A percentile compares a stretch with the other conserved stretches of the same genome.
Conservation (phyloP, 2,113 vertebrate genomes). For the Atlantisia rogersi region DNA sequence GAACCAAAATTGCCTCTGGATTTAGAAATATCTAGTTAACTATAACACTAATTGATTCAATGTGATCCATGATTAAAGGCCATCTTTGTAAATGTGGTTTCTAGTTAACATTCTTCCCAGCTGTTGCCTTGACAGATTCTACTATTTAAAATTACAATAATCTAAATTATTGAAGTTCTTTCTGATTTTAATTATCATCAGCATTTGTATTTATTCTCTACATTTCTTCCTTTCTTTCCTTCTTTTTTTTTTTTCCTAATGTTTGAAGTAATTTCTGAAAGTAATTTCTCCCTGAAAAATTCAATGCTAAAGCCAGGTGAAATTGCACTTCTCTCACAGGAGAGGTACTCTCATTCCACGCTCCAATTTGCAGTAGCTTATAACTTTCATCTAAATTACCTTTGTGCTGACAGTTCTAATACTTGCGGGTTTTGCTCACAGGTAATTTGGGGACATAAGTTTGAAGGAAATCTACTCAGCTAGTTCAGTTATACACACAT, state of each 20-base stretch:
- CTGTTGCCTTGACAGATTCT: background rate
- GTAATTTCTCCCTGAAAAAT: constrained; percentile 8
- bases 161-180: background rate
- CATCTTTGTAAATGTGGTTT: background rate
- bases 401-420: constrained; percentile 2
- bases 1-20: background rate
- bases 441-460: background rate
- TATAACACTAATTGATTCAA: background rate
- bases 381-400: background rate
- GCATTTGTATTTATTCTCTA: background rate
- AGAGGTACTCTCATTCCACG: background rate
- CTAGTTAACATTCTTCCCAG: background rate
- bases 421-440: background rate
- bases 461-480: background rate
- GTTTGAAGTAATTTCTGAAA: background rate
- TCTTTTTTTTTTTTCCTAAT: background rate
- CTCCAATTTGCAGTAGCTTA: constrained; percentile 4
- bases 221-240: background rate
- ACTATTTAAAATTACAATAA: background rate
- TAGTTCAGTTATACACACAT: background rate
- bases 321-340: background rate
- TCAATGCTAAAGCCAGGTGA: background rate
- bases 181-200: background rate
- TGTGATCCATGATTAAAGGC: background rate
- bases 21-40: constrained; percentile 23